Percentiles rank a stretch among this genome's conserved stretches.
Evolutionary conservation across 2,888 invertebrate species (phyloP).

Genomic region (Orthosia cruda): DNA sequence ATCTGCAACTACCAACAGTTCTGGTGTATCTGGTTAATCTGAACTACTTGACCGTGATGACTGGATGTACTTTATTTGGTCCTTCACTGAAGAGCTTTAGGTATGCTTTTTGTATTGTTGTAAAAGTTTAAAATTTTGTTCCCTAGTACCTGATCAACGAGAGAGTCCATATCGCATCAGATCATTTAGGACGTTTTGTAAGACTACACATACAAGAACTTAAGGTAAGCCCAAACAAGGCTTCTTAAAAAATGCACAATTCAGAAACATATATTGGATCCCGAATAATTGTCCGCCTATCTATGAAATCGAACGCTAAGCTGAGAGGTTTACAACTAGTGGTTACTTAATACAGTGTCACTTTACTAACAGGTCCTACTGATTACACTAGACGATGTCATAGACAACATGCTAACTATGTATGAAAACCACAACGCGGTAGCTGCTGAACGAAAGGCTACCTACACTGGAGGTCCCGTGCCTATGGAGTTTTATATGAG

Average conservation of each 20-base stretch:
- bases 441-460: conserved; percentile 85
- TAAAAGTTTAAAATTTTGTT: conserved; percentile 16
- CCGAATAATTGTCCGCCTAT: not conserved
- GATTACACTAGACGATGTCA: conserved; percentile 87
- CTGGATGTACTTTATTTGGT: too few species aligned
- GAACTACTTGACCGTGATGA: not conserved
- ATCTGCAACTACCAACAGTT: too few species aligned
- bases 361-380: conserved; percentile 80
- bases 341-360: too few species aligned
- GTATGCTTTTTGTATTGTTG: too few species aligned
- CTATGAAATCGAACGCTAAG: not conserved
- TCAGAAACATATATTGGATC: too few species aligned
- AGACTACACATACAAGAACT: conserved; percentile 86
- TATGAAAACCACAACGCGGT: conserved; percentile 89
- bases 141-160: conserved; percentile 85
- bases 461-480: conserved; percentile 87
- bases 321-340: not conserved
- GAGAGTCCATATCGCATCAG: conserved; percentile 86
- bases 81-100: not conserved
- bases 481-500: conserved; percentile 89
- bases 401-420: conserved; percentile 90
- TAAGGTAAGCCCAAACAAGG: conserved; percentile 76
- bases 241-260: not conserved
- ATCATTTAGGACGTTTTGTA: conserved; percentile 86
- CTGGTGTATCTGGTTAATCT: not conserved